phyloP scores from a whole-genome alignment of 2,797 vertebrate species.

The Phalloptychus januarius region DNA sequence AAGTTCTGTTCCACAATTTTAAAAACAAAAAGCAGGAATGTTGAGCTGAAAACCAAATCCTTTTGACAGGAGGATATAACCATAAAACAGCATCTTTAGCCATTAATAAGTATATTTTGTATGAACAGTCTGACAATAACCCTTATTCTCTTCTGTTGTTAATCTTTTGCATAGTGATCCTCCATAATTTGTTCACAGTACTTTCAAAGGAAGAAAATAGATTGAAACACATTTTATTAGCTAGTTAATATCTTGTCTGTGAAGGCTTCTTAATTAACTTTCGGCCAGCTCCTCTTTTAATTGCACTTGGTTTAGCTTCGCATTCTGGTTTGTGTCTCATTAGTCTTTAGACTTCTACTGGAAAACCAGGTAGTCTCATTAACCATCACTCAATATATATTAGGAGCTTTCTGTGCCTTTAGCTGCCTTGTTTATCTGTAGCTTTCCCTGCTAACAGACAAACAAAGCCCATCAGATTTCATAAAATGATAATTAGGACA shows the following conservation, averaged over 20 bases:
- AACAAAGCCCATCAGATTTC: slow-evolving; percentile 8
- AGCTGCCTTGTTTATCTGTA: slow-evolving; percentile 1
- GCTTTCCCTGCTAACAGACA: slow-evolving; percentile 5
- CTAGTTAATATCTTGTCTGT: not conserved
- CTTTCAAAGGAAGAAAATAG: not conserved
- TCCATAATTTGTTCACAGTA: not conserved
- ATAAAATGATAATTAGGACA: slow-evolving; percentile 11
- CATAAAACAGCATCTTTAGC: not conserved
- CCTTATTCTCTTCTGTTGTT: not conserved
- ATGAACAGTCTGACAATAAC: not conserved
- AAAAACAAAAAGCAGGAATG: too few relatives aligned
- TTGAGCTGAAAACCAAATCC: not conserved
- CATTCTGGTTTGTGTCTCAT: not conserved
- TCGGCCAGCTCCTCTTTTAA: not conserved
- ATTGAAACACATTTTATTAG: not conserved
- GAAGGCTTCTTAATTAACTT: not conserved
- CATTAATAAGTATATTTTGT: not conserved
- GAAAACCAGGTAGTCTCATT: slow-evolving; percentile 8
- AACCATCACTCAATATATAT: slow-evolving; percentile 14
- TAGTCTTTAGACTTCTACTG: slow-evolving; percentile 18
- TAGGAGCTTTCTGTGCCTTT: not conserved
- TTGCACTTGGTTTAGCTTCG: slow-evolving; percentile 15
- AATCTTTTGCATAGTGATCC: not conserved
- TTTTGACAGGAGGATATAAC: not conserved
- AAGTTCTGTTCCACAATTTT: too few relatives aligned